These are phyloP conservation scores for Leptoclinus maculatus DNA, from an alignment of 2,797 vertebrate species.

Conservation along the genomic window DNA sequence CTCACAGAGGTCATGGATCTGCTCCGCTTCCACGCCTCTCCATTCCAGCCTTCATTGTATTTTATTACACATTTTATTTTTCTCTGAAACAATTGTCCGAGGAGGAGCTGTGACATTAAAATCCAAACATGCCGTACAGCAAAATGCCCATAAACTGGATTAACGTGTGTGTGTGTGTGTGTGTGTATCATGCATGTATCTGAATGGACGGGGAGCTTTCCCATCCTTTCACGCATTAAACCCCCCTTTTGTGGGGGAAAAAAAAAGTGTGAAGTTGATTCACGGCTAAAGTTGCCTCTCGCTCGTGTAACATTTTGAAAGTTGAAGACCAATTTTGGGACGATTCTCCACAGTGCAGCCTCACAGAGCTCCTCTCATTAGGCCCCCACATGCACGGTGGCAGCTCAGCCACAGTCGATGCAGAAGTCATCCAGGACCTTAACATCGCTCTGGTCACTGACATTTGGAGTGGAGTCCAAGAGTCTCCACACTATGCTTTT, in stretches of 20 bases:
- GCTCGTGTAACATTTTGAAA: conserved; percentile 74
- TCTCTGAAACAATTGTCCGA: conserved; percentile 39
- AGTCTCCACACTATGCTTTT: conserved; percentile 61
- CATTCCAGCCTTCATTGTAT: conserved; percentile 46
- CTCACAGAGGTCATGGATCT: conserved; percentile 69
- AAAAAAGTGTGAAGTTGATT: conserved; percentile 72
- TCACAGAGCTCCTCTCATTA: conserved; percentile 69
- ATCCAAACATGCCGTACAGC: not conserved
- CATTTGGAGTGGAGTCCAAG: conserved; percentile 60
- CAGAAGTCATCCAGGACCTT: conserved; percentile 68
- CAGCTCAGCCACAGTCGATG: conserved; percentile 57
- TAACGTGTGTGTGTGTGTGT: conserved; percentile 12
- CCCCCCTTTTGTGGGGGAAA: conserved; percentile 46
- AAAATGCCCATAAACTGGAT: conserved; percentile 35
- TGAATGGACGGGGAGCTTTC: not conserved
- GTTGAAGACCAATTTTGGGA: conserved; percentile 78
- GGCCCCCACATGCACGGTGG: conserved; percentile 47
- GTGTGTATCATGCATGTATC: conserved; percentile 1
- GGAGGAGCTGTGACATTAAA: not conserved
- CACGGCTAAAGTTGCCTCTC: conserved; percentile 70
- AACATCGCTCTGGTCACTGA: conserved; percentile 63
- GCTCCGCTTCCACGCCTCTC: conserved; percentile 65
- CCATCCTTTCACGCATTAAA: conserved; percentile 33
- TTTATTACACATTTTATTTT: conserved; percentile 43
- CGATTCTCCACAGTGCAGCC: conserved; percentile 77